These are phyloP conservation scores for Serrognathus titanus DNA, from an alignment of 2,888 invertebrate species.

Conservation along the genomic window DNA sequence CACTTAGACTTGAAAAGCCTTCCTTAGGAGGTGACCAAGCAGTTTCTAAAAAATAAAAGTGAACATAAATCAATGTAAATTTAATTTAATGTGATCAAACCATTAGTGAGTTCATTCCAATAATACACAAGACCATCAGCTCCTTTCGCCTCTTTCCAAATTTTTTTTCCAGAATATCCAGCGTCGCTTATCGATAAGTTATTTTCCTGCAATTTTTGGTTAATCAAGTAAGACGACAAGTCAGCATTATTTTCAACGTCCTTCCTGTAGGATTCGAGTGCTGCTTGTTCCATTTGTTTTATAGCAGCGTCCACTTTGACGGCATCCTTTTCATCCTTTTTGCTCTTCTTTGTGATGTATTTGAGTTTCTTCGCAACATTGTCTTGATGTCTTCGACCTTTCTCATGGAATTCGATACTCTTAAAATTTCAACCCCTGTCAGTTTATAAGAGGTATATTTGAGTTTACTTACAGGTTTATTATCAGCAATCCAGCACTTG, in stretches of 20 bases:
- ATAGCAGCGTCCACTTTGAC: slow-evolving; percentile 76
- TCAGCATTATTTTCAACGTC: slow-evolving; percentile 73
- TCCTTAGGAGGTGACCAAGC: slow-evolving; percentile 72
- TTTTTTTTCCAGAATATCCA: slow-evolving; percentile 37
- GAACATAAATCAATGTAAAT: not conserved
- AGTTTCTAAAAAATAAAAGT: slow-evolving; percentile 59
- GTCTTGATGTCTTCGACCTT: slow-evolving; percentile 87
- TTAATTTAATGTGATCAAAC: slow-evolving; percentile 46
- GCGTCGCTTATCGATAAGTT: slow-evolving; percentile 36
- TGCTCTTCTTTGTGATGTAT: slow-evolving; percentile 79
- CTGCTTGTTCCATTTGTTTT: slow-evolving; percentile 86
- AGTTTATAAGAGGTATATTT: not conserved
- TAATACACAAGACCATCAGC: slow-evolving; percentile 79
- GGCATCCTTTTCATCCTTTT: slow-evolving; percentile 73
- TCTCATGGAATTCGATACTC: slow-evolving; percentile 94
- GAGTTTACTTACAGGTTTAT: slow-evolving; percentile 72
- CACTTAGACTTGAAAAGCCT: slow-evolving; percentile 64
- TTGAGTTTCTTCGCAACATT: slow-evolving; percentile 84
- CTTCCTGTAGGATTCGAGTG: slow-evolving; percentile 81
- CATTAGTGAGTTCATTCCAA: slow-evolving; percentile 82
- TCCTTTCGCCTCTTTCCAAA: slow-evolving; percentile 78
- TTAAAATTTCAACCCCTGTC: slow-evolving; percentile 42
- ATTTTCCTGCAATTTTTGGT: slow-evolving; percentile 38
- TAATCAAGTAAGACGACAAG: slow-evolving; percentile 56
- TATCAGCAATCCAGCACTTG: slow-evolving; percentile 98